Evolutionary conservation across 1,140 invertebrate species (phyloP), one percentile per base, ranked within the genome.

Genomic region (Magallana angulata): DNA sequence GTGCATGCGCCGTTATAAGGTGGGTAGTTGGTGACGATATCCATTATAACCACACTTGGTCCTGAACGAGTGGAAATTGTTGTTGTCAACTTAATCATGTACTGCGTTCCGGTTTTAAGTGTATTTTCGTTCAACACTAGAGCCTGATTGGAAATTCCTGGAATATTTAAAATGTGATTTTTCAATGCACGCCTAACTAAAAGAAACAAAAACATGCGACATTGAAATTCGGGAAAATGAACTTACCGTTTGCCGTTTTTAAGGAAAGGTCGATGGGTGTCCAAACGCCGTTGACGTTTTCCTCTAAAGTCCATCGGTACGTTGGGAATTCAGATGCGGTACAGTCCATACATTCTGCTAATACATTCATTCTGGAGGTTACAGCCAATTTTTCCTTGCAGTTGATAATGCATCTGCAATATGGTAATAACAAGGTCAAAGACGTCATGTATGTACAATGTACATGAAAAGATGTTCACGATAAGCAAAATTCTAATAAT

Each of bases 341-440:
- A 24, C 82, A 84, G 36, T 84, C 82, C 8, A 59, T 12, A 62
- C 82, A 84, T 1, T 7, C n/a, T 1, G 82, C 59, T 7, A 60
- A 14, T 8, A 84, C 57, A 48, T 60, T 84, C 57, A 84, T 36
- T 84, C 12, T 59, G 6, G 82, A 84, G 57, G 24, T 59, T 7
- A 84, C 30, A 16, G 82, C 82, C 7, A 62, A 18, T 58, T 84
- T 84, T 5, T 84, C 82, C 12, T 48, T 60, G 57, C 82, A 84
- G 82, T 84, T 84, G 16, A 84, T 36, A 4, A 62, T 84, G 14
- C 82, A 84, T 8, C 82, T 84, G 59, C 57, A 9, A 82, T 5
- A 82, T 3, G 12, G 7, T 16, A 18, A 82, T 48, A 48, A 48
- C 36, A 48, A 48, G 5, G 36, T 48, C 5, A 48, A 48, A 48